Evolutionary conservation across 2,797 vertebrate species (phyloP), one percentile per base, ranked within the genome.

Genomic region (Helarctos malayanus): DNA sequence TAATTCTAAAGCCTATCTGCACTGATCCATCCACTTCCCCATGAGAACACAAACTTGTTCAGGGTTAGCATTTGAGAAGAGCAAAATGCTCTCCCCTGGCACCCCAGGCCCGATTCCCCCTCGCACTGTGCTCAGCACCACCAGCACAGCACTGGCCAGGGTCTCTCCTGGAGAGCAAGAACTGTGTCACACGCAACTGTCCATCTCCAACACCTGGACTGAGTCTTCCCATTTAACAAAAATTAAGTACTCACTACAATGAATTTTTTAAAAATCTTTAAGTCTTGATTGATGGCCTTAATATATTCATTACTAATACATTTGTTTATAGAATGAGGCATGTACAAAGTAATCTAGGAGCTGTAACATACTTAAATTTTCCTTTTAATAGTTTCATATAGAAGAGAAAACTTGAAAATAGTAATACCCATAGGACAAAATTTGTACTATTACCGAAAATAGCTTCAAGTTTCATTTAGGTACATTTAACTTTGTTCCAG

Each of bases 311-410:
- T 79, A 52, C 68, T 93, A 78, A 94, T 61, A 47, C 19, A 80
- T 87, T 89, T 89, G 56, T 73, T 96, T 69, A 87, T 93, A 86
- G 35, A 80, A 69, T 94, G 23, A 54, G 89, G 61, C 91, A 84
- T 69, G 12, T 76, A 61, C 61, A 73, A 15, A 65, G 49, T 86
- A 75, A 56, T 76, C 9, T 76, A 5, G 84, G 29, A 89, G 10
- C 85, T 96, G 25, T 93, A 27, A 61, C 9, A 84, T 63, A 35
- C 11, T 89, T 68, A 81, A 54, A 13, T 45, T 95, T 95, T 97
- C 18, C 19, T 61, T 91, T 96, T 8, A 65, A 2, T 21, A 63
- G 14, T 75, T 95, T 94, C 57, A 79, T 83, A 16, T 90, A 93
- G 96, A 94, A 54, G 61, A 82, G 21, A 88, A 73, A 52, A 57